Conservation (phyloP, 2,797 vertebrate genomes). For the Limosa lapponica region DNA sequence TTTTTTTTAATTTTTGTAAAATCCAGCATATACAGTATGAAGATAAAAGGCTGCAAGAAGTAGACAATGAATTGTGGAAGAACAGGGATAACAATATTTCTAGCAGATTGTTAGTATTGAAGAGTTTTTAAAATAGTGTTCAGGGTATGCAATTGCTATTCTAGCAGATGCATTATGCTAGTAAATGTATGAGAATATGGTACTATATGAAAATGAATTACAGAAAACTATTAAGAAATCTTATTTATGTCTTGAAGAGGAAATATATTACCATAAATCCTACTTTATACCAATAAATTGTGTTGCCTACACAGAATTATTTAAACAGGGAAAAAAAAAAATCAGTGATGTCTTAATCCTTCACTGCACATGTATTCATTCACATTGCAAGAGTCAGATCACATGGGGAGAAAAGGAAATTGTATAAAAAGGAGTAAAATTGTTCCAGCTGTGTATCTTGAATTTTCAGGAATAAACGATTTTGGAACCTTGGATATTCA, state of each 20-base stretch:
- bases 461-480: neutral
- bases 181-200: conserved; percentile 50
- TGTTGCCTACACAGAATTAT: conserved; percentile 52
- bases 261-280: conserved; percentile 67
- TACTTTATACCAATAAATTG: conserved; percentile 58
- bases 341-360: conserved; percentile 24
- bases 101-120: conserved; percentile 60
- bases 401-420: neutral
- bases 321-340: conserved; percentile 16
- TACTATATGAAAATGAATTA: conserved; percentile 67
- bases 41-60: conserved; percentile 38
- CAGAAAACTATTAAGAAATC: conserved; percentile 65
- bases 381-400: neutral
- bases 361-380: conserved; percentile 21
- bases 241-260: conserved; percentile 66
- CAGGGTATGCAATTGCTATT: conserved; percentile 53
- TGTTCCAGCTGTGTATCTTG: conserved; percentile 1
- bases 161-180: conserved; percentile 45
- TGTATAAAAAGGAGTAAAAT: neutral
- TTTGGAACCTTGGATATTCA: neutral
- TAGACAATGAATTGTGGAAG: conserved; percentile 49
- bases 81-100: conserved; percentile 38
- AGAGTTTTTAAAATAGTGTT: conserved; percentile 62
- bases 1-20: neutral
- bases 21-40: neutral